Evolutionary conservation across 1,140 invertebrate genomes (phyloP).

Genomic region (Temnothorax curvispinosus): DNA sequence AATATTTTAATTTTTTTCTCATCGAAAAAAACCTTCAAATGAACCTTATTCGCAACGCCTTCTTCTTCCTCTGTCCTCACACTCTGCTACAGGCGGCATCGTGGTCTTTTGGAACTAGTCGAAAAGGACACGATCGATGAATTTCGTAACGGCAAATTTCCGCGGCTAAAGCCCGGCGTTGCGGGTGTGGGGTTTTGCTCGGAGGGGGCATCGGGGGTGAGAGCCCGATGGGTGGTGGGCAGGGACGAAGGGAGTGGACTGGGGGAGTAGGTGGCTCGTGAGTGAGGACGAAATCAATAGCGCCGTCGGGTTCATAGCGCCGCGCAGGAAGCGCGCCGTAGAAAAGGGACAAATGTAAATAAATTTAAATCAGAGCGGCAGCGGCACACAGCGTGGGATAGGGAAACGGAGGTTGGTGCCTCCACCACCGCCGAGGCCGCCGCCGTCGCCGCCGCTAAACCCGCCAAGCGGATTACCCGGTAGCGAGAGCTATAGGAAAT

Average conservation of each 20-base stretch:
- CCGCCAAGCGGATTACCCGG: constrained; percentile 74
- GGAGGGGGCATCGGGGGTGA: neutral
- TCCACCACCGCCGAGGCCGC: neutral
- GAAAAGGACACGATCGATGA: constrained; percentile 72
- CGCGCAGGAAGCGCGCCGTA: constrained; percentile 71
- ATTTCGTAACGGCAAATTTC: constrained; percentile 76
- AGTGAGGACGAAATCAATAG: constrained; percentile 77
- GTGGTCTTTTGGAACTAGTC: constrained; percentile 38
- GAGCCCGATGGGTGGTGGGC: constrained; percentile 50
- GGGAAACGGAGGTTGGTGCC: constrained; percentile 52
- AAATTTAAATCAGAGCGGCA: constrained; percentile 76
- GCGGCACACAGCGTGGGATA: constrained; percentile 38
- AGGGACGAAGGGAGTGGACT: constrained; percentile 53
- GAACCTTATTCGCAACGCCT: neutral
- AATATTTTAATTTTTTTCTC: neutral
- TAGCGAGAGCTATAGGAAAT: constrained; percentile 67
- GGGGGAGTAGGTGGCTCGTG: constrained; percentile 70
- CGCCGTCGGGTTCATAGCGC: constrained; percentile 74
- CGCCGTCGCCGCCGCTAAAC: constrained; percentile 45
- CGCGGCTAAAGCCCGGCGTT: constrained; percentile 68
- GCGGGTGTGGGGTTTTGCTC: constrained; percentile 41
- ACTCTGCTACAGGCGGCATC: neutral
- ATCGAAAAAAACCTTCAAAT: neutral
- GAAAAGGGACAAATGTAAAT: constrained; percentile 79
- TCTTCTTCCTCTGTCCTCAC: constrained; percentile 31